Base-by-base conservation (phyloP, 2,113 vertebrate species). In the Pogonocichla stellata region DNA sequence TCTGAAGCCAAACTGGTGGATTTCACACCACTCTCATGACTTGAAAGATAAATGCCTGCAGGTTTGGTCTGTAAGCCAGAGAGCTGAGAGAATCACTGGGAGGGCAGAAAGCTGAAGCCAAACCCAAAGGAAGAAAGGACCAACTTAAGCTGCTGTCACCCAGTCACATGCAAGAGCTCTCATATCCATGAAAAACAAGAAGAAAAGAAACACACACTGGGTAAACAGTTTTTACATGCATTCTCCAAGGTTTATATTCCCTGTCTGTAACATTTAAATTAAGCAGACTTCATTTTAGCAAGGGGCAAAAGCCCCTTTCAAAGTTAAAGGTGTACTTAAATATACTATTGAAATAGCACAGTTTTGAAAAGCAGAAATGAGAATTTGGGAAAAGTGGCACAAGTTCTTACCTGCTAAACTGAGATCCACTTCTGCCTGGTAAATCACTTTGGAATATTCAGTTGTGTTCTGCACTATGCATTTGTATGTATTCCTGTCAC, bases 381-480 rank as follows among this genome's bases (percentile, higher is more conserved):
- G 66, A 85, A 74, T 66, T 10, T 78, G 36, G 54, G 42, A 15
- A 83, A 60, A 81, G 34, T 25, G 7, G 26, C 24, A 9, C 3
- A 18, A 12, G 1, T 34, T 53, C 96, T 97, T 86, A 98, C 98
- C 98, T 92, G 97, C 98, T 85, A 98, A 96, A 5, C 62, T 93
- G 80, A 98, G 90, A 4, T 25, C 80, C 40, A 97, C 94, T 34
- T 17, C 5, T 8, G 42, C n/a, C 3, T 86, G 8, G 54, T 97
- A 5, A 77, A 94, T 65, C 57, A 88, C 3, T 14, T 0, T 14
- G 2, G 51, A 4, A 13, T 66, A 5, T 4, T 56, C 23, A 1
- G 6, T 48, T 51, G 79, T 86, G 57, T 61, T 33, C 31, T 95
- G 72, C 31, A 98, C 87, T 47, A 97, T 24, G n/a, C 98, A 98